Base-by-base conservation (phyloP, 92 coral and sea anemone genomes). In the Zoanthus sansibaricus region DNA sequence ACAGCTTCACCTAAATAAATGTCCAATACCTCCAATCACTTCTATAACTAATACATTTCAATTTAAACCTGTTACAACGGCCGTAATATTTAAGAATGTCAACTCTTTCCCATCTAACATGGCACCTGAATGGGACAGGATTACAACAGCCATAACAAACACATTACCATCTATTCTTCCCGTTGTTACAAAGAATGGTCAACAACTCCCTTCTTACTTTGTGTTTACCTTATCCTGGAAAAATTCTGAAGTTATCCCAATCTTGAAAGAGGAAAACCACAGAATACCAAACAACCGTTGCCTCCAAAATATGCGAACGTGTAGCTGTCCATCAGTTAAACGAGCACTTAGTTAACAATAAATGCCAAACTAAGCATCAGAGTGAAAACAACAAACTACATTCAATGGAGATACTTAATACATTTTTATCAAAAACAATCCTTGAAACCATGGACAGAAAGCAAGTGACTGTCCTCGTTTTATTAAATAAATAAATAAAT, bases 371-470 rank as follows among this genome's bases (percentile, higher is more conserved):
- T n/a, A 32, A 75, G 14, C 93, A 87, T 67, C 87, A 87, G 51
- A 90, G 68, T 62, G 93, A 78, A 33, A 90, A 90, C 83, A 87
- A 78, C 46, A 86, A 72, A 52, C 55, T 47, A 73, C 91, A 90
- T 75, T 79, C 88, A 58, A 88, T 87, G 73, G 91, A 88, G 68
- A 89, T 90, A 72, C 72, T 80, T 70, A 48, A 88, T 80, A 58
- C 87, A 69, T 70, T 90, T 32, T 86, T 79, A 46, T n/a, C 90
- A 20, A 90, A 86, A 49, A 66, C 45, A 46, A 77, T 56, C 82
- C 25, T 90, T n/a, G 61, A 90, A 58, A 86, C 87, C 10, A 87
- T 90, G 93, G 93, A 90, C 70, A 44, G 54, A 20, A 87, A 82
- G 54, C 78, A 90, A 74, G 77, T 87, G 56, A 79, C 92, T 62